Base-by-base conservation (phyloP, 1,140 invertebrate species). In the Colletes latitarsis region DNA sequence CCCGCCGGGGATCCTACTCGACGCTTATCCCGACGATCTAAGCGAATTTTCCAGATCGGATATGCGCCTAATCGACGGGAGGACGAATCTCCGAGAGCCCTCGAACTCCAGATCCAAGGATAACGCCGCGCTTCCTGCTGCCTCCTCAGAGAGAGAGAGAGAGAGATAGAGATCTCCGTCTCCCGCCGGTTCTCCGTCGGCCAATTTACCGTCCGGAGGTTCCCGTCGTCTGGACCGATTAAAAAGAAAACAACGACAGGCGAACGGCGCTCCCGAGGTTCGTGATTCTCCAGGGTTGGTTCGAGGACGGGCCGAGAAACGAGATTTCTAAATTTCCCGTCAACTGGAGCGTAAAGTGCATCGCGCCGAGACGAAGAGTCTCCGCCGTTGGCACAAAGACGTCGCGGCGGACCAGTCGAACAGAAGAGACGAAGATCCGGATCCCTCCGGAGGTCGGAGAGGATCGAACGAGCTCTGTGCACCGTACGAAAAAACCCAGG, bases 21-120 rank as follows among this genome's bases (percentile, higher is more conserved):
- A 83, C 83, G 64, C 49, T 55, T 91, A 91, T 91, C 90, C 30
- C 78, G 83, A 68, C 81, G 90, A 90, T 91, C 90, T 92, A 91
- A 91, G 88, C 88, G 85, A 91, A 91, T 92, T 90, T 85, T 76
- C 63, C 78, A 63, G 63, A 79, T 81, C 58, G 57, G 77, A 86
- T 86, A 82, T 83, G 84, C 83, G 63, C 53, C 75, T 88, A 88
- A 88, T 88, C 87, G 77, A 67, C 78, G 53, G 43, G 53, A 78
- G 66, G 49, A 82, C 63, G 63, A 68, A 73, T 55, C 53, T 43
- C 19, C 55, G 46, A 73, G 68, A 60, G 62, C 57, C 58, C 68
- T 85, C 68, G 67, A 77, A 76, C 62, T 60, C 21, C 73, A 76
- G 43, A 86, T 80, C 57, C 60, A 15, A 49, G 46, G 72, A 85